Evolutionary conservation across 2,797 vertebrate species (phyloP), one percentile per base, ranked within the genome.

Genomic region (Stomatorhinus walkeri): DNA sequence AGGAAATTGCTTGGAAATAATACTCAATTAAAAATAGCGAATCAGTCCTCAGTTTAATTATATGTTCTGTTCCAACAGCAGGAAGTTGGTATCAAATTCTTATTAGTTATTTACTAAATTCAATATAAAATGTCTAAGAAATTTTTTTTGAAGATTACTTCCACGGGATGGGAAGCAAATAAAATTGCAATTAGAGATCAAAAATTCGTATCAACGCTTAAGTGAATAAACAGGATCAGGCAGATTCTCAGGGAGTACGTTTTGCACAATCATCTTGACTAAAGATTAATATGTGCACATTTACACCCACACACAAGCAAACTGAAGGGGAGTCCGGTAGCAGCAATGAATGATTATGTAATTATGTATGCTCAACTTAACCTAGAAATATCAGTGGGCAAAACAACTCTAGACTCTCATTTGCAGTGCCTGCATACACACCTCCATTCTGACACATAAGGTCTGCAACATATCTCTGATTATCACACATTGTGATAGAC

Each of bases 1-100:
- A 56, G 85, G 85, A 87, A 87, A 59, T 59, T 87, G 51, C 52
- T 19, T 87, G 85, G 85, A 87, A 87, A 95, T 95, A 95, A 95
- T 93, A 94, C 93, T 94, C 93, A 92, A 96, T 95, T 94, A 95
- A 94, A 92, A 92, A 94, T 93, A 93, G 93, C 93, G 94, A 95
- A 96, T 95, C 94, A 95, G 94, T 92, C 93, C 92, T 91, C 88
- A 89, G 93, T 95, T 96, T 91, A 93, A 95, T 96, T 95, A 94
- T 93, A 52, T 93, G 92, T 93, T 92, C 92, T 90, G 92, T 93
- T 95, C 93, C 92, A 81, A 93, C 92, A 92, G 92, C 87, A 92
- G 90, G 91, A 93, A 92, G 92, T 90, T 91, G 88, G 94, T 94
- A 95, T 96, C 93, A 95, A 94, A 93, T 93, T 94, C 92, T 93